These are phyloP conservation scores for Caenorhabditis briggsae DNA, from an alignment of 1,140 invertebrate species.

Conservation along the genomic window DNA sequence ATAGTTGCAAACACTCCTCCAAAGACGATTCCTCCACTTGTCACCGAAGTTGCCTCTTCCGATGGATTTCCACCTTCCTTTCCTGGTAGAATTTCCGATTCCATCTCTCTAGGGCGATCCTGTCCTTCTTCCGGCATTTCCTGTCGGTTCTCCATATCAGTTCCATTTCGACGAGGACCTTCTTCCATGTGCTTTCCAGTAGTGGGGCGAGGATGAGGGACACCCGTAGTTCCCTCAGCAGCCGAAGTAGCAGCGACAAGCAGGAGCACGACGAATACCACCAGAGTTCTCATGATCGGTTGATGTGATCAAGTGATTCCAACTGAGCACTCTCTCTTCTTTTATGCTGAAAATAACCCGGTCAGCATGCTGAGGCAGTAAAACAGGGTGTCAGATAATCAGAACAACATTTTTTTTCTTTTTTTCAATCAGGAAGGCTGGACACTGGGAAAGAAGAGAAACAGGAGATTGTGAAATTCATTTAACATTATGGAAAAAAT, in stretches of 20 bases:
- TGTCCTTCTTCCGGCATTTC: neutral
- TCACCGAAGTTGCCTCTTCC: neutral
- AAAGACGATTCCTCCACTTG: neutral
- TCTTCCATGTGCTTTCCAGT: no score
- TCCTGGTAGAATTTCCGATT: neutral
- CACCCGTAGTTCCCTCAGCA: neutral
- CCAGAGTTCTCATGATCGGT: constrained; percentile 26
- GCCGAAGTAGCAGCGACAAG: neutral
- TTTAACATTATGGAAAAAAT: no score
- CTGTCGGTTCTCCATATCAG: no score
- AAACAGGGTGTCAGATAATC: neutral
- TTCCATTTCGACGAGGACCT: no score
- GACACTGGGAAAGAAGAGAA: no score
- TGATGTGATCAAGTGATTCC: constrained; percentile 15
- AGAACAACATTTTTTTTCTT: no score
- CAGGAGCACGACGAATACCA: neutral
- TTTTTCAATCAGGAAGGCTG: no score
- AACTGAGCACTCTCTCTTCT: neutral
- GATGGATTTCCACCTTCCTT: neutral
- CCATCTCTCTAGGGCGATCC: neutral
- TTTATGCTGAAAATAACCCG: neutral
- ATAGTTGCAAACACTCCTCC: neutral
- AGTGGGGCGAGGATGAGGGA: neutral
- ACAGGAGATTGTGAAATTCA: no score
- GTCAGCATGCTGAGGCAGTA: neutral